Conservation (phyloP, 2,113 vertebrate genomes). For the Zosterops lateralis region DNA sequence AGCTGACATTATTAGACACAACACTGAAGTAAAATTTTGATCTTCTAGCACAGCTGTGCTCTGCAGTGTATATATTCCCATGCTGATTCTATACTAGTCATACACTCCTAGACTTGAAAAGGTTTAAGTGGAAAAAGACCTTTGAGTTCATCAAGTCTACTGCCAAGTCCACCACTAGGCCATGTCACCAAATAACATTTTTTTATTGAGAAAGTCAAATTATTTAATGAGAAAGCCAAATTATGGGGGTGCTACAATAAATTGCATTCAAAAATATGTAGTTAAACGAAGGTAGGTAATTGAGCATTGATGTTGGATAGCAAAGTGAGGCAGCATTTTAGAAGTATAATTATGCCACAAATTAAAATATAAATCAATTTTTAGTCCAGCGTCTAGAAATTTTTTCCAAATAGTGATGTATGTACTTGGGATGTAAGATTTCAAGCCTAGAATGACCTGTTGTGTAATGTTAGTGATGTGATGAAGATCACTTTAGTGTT, state of each 20-base stretch:
- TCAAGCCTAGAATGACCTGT: not conserved
- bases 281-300: not conserved
- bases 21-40: not conserved
- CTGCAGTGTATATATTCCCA: not conserved
- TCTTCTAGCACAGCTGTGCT: not conserved
- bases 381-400: not conserved
- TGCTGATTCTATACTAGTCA: not conserved
- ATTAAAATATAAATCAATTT: not conserved
- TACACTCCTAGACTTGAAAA: not conserved
- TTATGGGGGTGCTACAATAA: not conserved
- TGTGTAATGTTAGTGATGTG: accelerated
- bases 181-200: not conserved
- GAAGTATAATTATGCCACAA: not conserved
- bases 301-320: not conserved
- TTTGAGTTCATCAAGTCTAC: not conserved
- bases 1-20: not conserved
- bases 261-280: not conserved
- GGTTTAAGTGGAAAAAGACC: not conserved
- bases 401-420: not conserved
- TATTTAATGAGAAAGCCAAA: not conserved
- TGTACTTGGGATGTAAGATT: not conserved
- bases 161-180: not conserved
- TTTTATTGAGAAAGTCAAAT: not conserved
- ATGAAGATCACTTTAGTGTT: not conserved
- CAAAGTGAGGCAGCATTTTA: not conserved